These are phyloP conservation scores for Heterodera carotae DNA, from an alignment of 1,140 invertebrate species.

Conservation along the genomic window DNA sequence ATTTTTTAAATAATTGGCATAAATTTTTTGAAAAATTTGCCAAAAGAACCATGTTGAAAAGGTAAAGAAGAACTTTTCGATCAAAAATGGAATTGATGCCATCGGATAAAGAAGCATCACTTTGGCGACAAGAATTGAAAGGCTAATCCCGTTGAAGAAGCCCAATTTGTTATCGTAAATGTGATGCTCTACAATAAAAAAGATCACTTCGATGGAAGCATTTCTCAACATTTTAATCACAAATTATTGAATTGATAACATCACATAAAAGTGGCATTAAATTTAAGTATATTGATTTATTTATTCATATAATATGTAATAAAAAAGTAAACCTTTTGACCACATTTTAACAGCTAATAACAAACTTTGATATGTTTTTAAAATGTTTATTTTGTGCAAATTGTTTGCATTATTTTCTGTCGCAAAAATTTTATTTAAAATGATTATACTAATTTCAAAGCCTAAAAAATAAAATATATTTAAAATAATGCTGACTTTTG, in stretches of 20 bases:
- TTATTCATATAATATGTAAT: neutral
- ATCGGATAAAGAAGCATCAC: constrained; percentile 11
- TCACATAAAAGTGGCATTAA: neutral
- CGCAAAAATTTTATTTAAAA: neutral
- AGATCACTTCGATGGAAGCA: no score
- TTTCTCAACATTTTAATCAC: neutral
- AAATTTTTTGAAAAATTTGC: neutral
- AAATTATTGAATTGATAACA: no score
- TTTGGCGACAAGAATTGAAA: constrained; percentile 8
- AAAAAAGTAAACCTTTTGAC: neutral
- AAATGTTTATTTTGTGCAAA: neutral
- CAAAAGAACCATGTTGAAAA: constrained; percentile 8
- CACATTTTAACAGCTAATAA: constrained; percentile 1
- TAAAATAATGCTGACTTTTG: no score
- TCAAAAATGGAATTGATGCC: constrained; percentile 13
- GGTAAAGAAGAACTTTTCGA: constrained; percentile 20
- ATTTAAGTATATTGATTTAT: neutral
- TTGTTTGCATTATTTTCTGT: neutral
- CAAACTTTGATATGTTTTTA: neutral
- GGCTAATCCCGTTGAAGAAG: constrained; percentile 3
- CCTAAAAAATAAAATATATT: neutral
- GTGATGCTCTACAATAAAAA: neutral
- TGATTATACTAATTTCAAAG: neutral
- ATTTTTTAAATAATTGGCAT: neutral
- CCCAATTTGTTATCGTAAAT: constrained; percentile 18